Conservation (phyloP, 1,140 invertebrate genomes). For the Drosophila repletoides region DNA sequence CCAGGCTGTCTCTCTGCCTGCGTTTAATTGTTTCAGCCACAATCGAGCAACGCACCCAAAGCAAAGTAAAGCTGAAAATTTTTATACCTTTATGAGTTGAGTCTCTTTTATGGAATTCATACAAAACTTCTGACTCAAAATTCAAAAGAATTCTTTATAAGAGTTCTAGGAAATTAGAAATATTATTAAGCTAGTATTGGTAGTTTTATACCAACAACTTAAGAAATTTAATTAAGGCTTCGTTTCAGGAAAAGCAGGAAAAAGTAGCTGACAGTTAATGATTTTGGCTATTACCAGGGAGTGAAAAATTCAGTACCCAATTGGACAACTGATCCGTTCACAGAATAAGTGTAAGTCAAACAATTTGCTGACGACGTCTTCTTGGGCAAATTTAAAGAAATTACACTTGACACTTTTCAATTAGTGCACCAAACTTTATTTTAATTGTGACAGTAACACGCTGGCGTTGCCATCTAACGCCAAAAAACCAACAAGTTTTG, state of each 20-base stretch:
- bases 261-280: constrained; percentile 31
- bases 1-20: constrained; percentile 28
- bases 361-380: constrained; percentile 40
- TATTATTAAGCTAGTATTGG: too few species aligned
- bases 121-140: too few species aligned
- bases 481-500: constrained; percentile 45
- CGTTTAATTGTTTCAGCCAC: constrained; percentile 64
- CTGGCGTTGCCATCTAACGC: constrained; percentile 34
- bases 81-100: too few species aligned
- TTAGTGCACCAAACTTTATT: constrained; percentile 73
- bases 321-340: constrained; percentile 30
- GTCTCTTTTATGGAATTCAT: too few species aligned
- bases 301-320: background rate
- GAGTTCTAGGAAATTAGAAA: too few species aligned
- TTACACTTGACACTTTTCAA: constrained; percentile 79
- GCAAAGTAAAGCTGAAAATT: background rate
- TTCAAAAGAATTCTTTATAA: too few species aligned
- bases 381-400: constrained; percentile 66
- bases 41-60: constrained; percentile 1
- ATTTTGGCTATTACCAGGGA: constrained; percentile 17
- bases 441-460: constrained; percentile 81
- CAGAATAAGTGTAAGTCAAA: constrained; percentile 47
- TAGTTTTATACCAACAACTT: too few species aligned
- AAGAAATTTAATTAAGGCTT: constrained; percentile 24
- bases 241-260: background rate